Evolutionary conservation across 1,140 invertebrate genomes (phyloP), one percentile per base, ranked within the genome.

Genomic region (Eumeta japonica): DNA sequence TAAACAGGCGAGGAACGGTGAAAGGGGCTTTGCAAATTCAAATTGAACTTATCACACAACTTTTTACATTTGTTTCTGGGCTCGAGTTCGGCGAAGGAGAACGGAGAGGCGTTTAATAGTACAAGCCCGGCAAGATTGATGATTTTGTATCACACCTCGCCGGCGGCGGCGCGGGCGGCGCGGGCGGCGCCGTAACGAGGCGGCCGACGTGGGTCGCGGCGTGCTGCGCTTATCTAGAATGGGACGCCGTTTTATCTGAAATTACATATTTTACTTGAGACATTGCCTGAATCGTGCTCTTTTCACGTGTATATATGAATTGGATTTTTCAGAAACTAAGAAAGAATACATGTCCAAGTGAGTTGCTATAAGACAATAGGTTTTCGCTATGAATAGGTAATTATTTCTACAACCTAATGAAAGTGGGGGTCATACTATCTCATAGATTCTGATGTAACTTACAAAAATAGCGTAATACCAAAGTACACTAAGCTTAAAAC

Each of bases 51-150:
- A 74, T 74, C 70, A 72, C 70, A 70, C 70, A 74, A 74, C 70
- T 74, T 74, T 74, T 74, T 74, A 74, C 70, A 74, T 74, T 74
- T 74, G 66, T 74, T 74, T 74, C 70, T 72, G 70, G 70, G 70
- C 63, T 68, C 44, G 57, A 67, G 63, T 70, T 67, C 60, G 63
- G 62, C 51, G 62, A 58, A 68, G 68, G 64, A 61, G 62, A 72
- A 60, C 66, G 66, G 63, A 59, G 66, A 70, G 63, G 70, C 66
- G 68, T 74, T 74, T 74, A 74, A 74, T 72, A 72, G 70, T 70
- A 70, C 66, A 72, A 74, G 71, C 70, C 70, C 60, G 56, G 65
- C 43, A 71, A 74, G 70, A 74, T 71, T 74, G 70, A 74, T 74
- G 70, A 74, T 71, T 74, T 71, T 71, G 70, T 74, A 71, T 74